A percentile compares a stretch with the other conserved stretches of the same genome.
phyloP scores from a whole-genome alignment of 2,113 vertebrate genomes.

The Lepisosteus oculatus region DNA sequence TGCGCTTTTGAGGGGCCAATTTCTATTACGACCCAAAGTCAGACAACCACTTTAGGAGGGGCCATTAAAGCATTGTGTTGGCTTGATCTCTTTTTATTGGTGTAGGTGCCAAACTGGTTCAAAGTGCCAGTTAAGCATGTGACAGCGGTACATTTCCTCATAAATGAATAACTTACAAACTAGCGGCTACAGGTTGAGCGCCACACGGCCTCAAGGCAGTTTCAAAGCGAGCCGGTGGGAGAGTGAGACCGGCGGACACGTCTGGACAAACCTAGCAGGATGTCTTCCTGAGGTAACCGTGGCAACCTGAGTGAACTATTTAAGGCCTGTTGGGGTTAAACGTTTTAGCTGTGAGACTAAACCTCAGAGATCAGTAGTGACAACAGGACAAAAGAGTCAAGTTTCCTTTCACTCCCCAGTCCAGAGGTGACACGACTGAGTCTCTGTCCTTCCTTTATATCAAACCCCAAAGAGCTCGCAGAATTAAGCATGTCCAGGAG shows the following conservation, averaged over 20 bases:
- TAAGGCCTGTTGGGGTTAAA: conserved; percentile 36
- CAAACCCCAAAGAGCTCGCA: too few relatives aligned
- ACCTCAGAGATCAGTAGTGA: conserved; percentile 1
- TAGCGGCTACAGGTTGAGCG: too few relatives aligned
- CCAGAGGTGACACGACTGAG: background rate
- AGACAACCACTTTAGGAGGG: background rate
- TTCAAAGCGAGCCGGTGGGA: background rate
- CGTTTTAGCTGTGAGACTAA: conserved; percentile 3
- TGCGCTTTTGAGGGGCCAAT: background rate
- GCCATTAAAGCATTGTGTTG: background rate
- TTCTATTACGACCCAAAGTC: too few relatives aligned
- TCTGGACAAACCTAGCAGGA: conserved; percentile 1
- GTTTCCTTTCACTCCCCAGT: background rate
- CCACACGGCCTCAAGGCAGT: too few relatives aligned
- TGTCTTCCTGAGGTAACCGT: conserved; percentile 51
- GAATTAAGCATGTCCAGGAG: too few relatives aligned
- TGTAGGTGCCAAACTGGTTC: background rate
- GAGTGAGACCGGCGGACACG: background rate
- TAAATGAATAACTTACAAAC: background rate
- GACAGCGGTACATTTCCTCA: background rate
- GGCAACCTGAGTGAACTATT: conserved; percentile 48
- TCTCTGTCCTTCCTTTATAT: too few relatives aligned
- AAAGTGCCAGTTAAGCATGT: background rate
- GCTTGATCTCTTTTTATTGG: background rate
- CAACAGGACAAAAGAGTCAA: background rate